phyloP scores from a whole-genome alignment of 2,888 invertebrate genomes.

The Scaptodrosophila latifasciaeformis region DNA sequence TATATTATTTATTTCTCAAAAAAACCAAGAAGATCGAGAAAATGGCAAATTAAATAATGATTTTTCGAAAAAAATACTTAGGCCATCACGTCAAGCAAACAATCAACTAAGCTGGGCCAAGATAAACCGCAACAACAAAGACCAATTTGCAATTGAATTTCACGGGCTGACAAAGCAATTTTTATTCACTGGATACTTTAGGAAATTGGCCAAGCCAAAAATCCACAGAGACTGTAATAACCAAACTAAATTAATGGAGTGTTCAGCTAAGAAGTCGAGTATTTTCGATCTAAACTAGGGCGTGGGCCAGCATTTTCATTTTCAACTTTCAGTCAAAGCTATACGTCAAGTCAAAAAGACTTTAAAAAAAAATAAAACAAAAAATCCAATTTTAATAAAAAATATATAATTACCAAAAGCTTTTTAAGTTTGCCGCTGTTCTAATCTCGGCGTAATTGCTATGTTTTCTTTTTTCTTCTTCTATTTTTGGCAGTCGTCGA shows the following conservation, averaged over 20 bases:
- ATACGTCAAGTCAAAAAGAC: constrained; percentile 6
- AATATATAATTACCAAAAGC: constrained; percentile 53
- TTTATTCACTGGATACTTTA: constrained; percentile 14
- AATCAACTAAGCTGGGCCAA: not conserved
- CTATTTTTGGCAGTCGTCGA: too few relatives aligned
- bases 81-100: not conserved
- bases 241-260: too few relatives aligned
- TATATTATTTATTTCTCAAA: not conserved
- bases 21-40: constrained; percentile 24
- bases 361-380: not conserved
- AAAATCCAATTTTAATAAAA: not conserved
- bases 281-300: too few relatives aligned
- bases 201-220: constrained; percentile 13
- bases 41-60: constrained; percentile 46
- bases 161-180: constrained; percentile 50
- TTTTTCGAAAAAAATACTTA: constrained; percentile 33
- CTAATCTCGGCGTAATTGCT: constrained; percentile 31
- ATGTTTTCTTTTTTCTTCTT: constrained; percentile 17
- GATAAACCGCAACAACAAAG: not conserved
- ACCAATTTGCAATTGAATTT: not conserved
- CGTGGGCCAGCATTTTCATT: too few relatives aligned
- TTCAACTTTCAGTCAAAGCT: constrained; percentile 60
- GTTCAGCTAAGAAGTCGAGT: constrained; percentile 39
- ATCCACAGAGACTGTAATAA: too few relatives aligned
- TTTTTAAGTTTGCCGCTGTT: constrained; percentile 63